A percentile compares a stretch with the other conserved stretches of the same genome.
phyloP scores from a whole-genome alignment of 2,888 invertebrate genomes.

The Timandra comae region DNA sequence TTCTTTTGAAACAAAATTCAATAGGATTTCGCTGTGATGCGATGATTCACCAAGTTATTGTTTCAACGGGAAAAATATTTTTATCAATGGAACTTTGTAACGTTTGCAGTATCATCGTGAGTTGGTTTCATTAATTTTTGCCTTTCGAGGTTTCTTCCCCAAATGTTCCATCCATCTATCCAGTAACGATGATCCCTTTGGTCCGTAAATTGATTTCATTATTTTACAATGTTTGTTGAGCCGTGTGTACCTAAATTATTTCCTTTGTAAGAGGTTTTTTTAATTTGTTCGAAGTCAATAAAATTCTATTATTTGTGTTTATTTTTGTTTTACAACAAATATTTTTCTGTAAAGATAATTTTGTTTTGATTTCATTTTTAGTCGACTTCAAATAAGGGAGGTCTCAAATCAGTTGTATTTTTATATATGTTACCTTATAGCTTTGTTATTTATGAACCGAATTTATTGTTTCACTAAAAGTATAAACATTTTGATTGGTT shows the following conservation, averaged over 20 bases:
- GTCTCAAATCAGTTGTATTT: too few species aligned
- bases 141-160: slow-evolving; percentile 34
- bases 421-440: too few species aligned
- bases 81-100: slow-evolving; percentile 32
- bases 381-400: too few species aligned
- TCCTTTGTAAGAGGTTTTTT: slow-evolving; percentile 14
- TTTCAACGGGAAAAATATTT: slow-evolving; percentile 35
- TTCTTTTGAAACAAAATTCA: slow-evolving; percentile 15
- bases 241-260: slow-evolving; percentile 11
- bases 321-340: neutral
- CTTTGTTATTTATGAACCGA: too few species aligned
- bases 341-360: too few species aligned
- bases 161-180: slow-evolving; percentile 33
- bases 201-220: slow-evolving; percentile 48
- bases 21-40: slow-evolving; percentile 21
- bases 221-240: slow-evolving; percentile 34
- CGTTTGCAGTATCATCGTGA: slow-evolving; percentile 43
- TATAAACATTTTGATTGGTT: too few species aligned
- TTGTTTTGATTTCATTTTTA: too few species aligned
- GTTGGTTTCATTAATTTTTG: slow-evolving; percentile 40
- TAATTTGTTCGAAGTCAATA: slow-evolving; percentile 20
- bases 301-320: slow-evolving; percentile 20
- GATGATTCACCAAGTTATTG: slow-evolving; percentile 32
- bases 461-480: too few species aligned
- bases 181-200: slow-evolving; percentile 32